Evolutionary conservation across 2,888 invertebrate species (phyloP), one percentile per base, ranked within the genome.

Genomic region (Coleophora flavipennella): DNA sequence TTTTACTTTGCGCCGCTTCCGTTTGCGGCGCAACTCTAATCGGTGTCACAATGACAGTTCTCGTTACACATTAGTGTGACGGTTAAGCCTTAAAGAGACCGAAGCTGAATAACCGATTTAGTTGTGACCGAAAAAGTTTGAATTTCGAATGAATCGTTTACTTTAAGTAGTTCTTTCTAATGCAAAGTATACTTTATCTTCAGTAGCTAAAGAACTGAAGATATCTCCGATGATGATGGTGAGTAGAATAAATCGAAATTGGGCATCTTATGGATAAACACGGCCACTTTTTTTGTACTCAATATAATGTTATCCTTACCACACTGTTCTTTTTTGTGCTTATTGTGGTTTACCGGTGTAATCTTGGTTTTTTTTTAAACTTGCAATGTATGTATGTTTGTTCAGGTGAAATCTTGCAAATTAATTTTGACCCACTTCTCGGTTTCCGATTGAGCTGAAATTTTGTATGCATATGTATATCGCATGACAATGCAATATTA

Each of bases 21-120:
- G 75, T 64, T 72, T 63, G 48, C 68, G 45, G 48, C 49, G 50
- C 50, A 53, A 57, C 59, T 64, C 68, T 75, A 76, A 77, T 65
- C 64, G 59, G 31, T 45, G 44, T 41, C 43, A 75, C 72, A 78
- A 74, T 75, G 62, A 60, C 55, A 55, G 38, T 62, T 65, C 60
- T 62, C 45, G 56, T 58, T 58, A 58, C 55, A 47, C 6, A 6
- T n/a, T 6, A 20, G 36, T 33, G 33, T 40, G 31, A 26, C 36
- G 38, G 46, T 50, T 62, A 59, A 68, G 55, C 56, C 14, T 50
- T 56, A 54, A 44, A 20, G 6, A 20, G 20, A 20, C 55, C 48
- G 41, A 50, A 49, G 50, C 20, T 6, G 20, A 20, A 20, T 20
- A 6, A 20, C 3, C 3, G 20, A 20, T 20, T 20, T 20, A 20